Evolutionary conservation across 2,888 invertebrate genomes (phyloP).

Genomic region (Lasioglossum marginatum): DNA sequence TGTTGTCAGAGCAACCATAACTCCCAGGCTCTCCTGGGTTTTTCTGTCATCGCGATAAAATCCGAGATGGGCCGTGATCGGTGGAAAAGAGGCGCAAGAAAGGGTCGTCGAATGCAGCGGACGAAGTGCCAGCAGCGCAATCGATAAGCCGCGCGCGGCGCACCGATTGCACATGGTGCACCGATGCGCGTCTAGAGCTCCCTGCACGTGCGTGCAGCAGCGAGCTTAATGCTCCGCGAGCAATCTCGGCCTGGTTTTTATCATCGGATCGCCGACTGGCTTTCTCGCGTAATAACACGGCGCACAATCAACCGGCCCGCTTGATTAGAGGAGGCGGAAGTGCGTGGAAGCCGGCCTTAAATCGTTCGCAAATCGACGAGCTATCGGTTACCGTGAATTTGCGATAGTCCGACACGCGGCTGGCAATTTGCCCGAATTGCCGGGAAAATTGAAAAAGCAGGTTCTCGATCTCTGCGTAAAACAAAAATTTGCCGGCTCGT

Average conservation of each 20-base stretch:
- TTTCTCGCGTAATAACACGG: constrained; percentile 67
- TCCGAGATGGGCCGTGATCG: constrained; percentile 28
- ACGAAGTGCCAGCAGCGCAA: constrained; percentile 60
- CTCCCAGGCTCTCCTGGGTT: neutral
- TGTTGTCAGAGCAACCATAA: neutral
- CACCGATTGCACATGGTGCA: constrained; percentile 16
- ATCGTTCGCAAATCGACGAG: constrained; percentile 28
- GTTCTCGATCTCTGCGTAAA: neutral
- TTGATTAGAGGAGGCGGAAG: constrained; percentile 68
- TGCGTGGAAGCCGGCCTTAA: constrained; percentile 56
- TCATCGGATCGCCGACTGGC: constrained; percentile 59
- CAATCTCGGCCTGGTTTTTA: constrained; percentile 63
- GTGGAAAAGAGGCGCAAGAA: constrained; percentile 40
- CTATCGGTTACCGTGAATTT: neutral
- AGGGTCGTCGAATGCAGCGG: constrained; percentile 14
- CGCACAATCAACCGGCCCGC: constrained; percentile 57
- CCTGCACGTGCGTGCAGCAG: constrained; percentile 36
- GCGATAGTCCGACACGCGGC: neutral
- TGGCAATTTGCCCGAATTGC: neutral
- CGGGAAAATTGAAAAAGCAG: neutral
- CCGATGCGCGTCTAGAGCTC: constrained; percentile 20
- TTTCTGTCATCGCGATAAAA: constrained; percentile 29
- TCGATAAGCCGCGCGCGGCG: constrained; percentile 67
- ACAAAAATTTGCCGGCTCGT: too few species aligned
- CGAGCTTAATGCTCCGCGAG: constrained; percentile 53